Conservation (phyloP, 1,140 invertebrate genomes). For the Wiebesia pumilae region DNA sequence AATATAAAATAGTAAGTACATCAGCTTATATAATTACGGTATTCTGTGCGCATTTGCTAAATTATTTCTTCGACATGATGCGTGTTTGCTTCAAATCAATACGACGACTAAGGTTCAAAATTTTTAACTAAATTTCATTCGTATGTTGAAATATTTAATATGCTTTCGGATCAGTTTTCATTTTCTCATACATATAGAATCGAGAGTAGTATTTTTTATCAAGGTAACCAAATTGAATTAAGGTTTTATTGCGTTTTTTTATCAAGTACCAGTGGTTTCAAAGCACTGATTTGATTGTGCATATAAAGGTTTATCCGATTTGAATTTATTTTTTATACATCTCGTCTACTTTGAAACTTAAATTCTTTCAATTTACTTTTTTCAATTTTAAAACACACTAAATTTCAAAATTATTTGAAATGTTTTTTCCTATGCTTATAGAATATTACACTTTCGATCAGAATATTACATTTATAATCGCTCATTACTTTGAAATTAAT, state of each 20-base stretch:
- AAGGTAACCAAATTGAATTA: background rate
- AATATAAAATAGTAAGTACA: too few species aligned
- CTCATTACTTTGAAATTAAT: too few species aligned
- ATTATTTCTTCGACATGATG: too few species aligned
- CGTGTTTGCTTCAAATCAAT: too few species aligned
- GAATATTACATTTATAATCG: background rate
- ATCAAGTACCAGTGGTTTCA: background rate
- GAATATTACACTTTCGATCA: background rate
- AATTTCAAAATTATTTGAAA: background rate
- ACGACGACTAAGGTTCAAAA: too few species aligned
- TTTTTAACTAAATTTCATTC: too few species aligned
- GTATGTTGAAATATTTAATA: too few species aligned
- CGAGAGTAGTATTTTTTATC: background rate
- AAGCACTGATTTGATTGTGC: background rate
- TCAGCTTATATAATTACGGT: too few species aligned
- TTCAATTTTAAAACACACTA: background rate
- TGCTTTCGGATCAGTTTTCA: background rate
- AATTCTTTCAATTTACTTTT: background rate
- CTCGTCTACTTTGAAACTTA: background rate
- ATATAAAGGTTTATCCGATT: background rate
- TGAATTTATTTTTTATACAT: background rate
- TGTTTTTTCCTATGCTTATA: background rate
- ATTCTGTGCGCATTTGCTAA: too few species aligned
- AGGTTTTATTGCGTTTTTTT: background rate
- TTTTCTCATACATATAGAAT: background rate